Evolutionary conservation across 1,140 invertebrate genomes (phyloP), one percentile per base, ranked within the genome.

Genomic region (Sitodiplosis mosellana): DNA sequence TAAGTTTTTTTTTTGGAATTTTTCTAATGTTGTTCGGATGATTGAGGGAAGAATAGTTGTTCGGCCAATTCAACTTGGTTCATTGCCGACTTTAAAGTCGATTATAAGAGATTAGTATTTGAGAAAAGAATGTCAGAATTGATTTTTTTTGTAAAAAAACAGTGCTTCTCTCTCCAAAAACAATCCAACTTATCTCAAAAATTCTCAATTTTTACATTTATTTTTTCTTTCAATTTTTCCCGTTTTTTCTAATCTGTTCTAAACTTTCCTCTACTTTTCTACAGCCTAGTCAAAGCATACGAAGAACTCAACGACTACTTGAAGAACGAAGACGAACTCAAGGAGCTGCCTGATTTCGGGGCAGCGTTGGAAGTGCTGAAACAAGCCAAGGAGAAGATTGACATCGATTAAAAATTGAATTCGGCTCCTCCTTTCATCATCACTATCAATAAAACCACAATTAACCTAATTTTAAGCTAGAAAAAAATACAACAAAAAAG

Each of bases 281-380:
- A n/a, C 58, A 78, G 86, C 59, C 67, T 90, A 43, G 64, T 70
- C 15, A 81, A 76, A 61, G 86, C 87, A 33, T 80, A 69, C 54
- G 74, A 78, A 50, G 81, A 89, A 49, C 69, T 93, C 14, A 78
- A 85, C 63, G 73, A 70, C 41, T 75, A 80, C 46, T 57, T 90
- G 33, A 75, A 81, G 49, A 73, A 74, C 7, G 86, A 87, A 59
- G 65, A 73, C 58, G 82, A 88, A 57, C 69, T 90, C 4, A 78
- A 78, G 59, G 81, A 86, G 55, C 64, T 72, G 8, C 80, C 81
- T 59, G 78, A 78, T 41, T 89, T 82, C 51, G 59, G 69, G 17
- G 69, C 76, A 41, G 86, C 86, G 0, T 56, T 75, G 40, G 72
- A 77, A 61, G 65, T 81, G 14, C 58, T 89, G 8, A 70, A 75